These are phyloP conservation scores for Neoaliturus tenellus DNA, from an alignment of 2,888 invertebrate genomes.

Conservation along the genomic window DNA sequence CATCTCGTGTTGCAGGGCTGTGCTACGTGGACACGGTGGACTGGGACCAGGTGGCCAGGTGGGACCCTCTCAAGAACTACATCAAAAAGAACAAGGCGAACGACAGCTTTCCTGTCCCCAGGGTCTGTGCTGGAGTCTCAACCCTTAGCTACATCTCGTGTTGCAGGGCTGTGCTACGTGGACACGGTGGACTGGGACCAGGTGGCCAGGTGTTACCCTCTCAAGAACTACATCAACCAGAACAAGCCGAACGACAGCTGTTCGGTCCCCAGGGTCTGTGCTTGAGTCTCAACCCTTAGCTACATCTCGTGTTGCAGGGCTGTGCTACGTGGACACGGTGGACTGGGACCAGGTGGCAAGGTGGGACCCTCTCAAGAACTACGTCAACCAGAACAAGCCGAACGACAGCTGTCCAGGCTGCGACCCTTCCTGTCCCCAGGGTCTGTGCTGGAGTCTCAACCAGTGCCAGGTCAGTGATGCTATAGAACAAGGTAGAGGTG, in stretches of 20 bases:
- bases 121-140: slow-evolving; percentile 71
- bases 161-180: too few relatives aligned
- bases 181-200: too few relatives aligned
- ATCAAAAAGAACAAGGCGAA: too few relatives aligned
- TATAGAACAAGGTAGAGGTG: too few relatives aligned
- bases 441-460: slow-evolving; percentile 71
- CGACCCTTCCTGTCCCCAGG: slow-evolving; percentile 6
- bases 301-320: slow-evolving; percentile 70
- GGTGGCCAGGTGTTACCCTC: slow-evolving; percentile 70
- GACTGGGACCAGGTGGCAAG: slow-evolving; percentile 76
- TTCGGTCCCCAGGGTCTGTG: slow-evolving; percentile 67
- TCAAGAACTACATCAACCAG: slow-evolving; percentile 65
- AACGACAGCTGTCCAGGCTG: slow-evolving; percentile 59
- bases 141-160: slow-evolving; percentile 72
- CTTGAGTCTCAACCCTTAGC: slow-evolving; percentile 70
- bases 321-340: slow-evolving; percentile 73
- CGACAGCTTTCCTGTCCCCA: neutral
- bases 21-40: too few relatives aligned
- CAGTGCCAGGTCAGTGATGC: slow-evolving; percentile 62
- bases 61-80: too few relatives aligned
- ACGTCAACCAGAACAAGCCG: slow-evolving; percentile 62
- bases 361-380: slow-evolving; percentile 56
- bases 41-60: too few relatives aligned
- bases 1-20: too few relatives aligned
- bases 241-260: slow-evolving; percentile 64